Evolutionary conservation across 2,888 invertebrate genomes (phyloP).

Genomic region (Pteria penguin): DNA sequence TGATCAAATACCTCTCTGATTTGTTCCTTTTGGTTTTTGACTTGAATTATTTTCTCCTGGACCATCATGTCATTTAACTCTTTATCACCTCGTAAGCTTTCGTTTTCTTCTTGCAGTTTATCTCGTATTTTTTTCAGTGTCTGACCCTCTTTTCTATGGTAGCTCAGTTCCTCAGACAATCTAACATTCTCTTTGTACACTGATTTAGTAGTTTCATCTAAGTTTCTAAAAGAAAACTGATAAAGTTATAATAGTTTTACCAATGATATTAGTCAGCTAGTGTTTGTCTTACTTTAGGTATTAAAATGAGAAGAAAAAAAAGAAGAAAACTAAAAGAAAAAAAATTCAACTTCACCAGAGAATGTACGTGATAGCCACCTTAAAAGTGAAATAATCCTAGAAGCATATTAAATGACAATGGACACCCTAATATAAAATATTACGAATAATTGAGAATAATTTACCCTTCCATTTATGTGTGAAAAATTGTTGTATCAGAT

Average conservation of each 20-base stretch:
- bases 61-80: constrained; percentile 77
- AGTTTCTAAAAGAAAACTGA: constrained; percentile 61
- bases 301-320: too few species aligned
- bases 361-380: too few species aligned
- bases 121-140: constrained; percentile 70
- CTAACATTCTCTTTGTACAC: constrained; percentile 80
- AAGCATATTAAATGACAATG: too few species aligned
- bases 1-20: constrained; percentile 77
- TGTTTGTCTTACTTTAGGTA: not conserved
- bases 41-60: constrained; percentile 75
- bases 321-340: too few species aligned
- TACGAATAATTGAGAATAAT: too few species aligned
- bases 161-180: constrained; percentile 75
- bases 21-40: constrained; percentile 71
- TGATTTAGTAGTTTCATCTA: constrained; percentile 79
- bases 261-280: not conserved
- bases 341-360: too few species aligned
- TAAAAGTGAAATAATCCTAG: too few species aligned
- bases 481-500: too few species aligned
- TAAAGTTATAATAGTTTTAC: not conserved
- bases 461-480: too few species aligned
- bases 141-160: constrained; percentile 78
- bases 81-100: constrained; percentile 71
- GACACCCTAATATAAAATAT: too few species aligned
- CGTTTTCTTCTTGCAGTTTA: constrained; percentile 70